Percentiles rank a stretch among this genome's conserved stretches.
phyloP scores from a whole-genome alignment of 2,797 vertebrate species.

The Chanos chanos region DNA sequence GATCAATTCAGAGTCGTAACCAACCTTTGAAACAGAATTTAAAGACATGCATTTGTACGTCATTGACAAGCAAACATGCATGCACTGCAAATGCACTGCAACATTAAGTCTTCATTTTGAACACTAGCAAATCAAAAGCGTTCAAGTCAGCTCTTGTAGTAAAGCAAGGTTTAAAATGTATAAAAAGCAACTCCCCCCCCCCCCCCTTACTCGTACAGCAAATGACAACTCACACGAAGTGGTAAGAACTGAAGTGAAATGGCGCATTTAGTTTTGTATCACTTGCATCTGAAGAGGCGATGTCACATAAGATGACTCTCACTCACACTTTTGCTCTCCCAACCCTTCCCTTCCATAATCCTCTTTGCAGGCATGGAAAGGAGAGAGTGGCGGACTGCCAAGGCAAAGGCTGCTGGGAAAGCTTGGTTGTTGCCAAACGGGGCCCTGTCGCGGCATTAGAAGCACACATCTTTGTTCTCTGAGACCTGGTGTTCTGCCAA shows the following conservation, averaged over 20 bases:
- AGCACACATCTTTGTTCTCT: conserved; percentile 90
- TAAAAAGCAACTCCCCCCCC: neutral
- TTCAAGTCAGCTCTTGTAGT: too few relatives aligned
- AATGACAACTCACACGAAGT: conserved; percentile 39
- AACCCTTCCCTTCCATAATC: conserved; percentile 7
- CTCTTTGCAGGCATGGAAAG: conserved; percentile 85
- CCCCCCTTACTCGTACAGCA: neutral
- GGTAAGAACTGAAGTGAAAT: conserved; percentile 51
- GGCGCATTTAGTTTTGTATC: conserved; percentile 54
- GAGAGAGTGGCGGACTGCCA: conserved; percentile 80
- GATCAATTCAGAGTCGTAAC: conserved; percentile 35
- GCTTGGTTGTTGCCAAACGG: conserved; percentile 76
- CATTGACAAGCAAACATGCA: too few relatives aligned
- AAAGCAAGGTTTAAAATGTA: too few relatives aligned
- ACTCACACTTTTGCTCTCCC: conserved; percentile 48
- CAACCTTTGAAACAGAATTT: conserved; percentile 20
- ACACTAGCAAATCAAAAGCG: too few relatives aligned
- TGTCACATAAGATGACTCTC: conserved; percentile 68
- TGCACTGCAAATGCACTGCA: conserved; percentile 4
- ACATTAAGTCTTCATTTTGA: conserved; percentile 30
- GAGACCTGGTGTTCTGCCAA: conserved; percentile 79
- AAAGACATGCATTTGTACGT: too few relatives aligned
- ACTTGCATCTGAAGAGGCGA: conserved; percentile 77
- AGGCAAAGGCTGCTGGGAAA: conserved; percentile 91
- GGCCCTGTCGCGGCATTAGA: conserved; percentile 75